Evolutionary conservation across 2,888 invertebrate genomes (phyloP).

Genomic region (Orthonychiurus folsomi): DNA sequence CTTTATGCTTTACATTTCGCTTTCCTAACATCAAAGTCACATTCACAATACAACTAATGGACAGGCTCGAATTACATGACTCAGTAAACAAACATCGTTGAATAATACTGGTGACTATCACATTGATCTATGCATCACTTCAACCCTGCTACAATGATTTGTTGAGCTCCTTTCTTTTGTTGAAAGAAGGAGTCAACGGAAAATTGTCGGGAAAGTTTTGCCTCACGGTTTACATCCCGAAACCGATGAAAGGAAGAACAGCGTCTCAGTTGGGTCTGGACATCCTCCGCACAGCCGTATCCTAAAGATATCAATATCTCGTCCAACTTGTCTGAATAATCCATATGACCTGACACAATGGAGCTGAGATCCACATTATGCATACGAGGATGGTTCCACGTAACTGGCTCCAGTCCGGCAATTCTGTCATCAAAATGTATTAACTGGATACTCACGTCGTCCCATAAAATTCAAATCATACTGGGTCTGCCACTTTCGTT

Average conservation of each 20-base stretch:
- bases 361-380: constrained; percentile 36
- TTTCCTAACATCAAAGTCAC: neutral
- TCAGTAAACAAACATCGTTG: neutral
- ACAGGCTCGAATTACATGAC: neutral
- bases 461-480: neutral
- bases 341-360: constrained; percentile 49
- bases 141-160: neutral
- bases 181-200: constrained; percentile 35
- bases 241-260: constrained; percentile 30
- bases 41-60: neutral
- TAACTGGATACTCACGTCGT: too few relatives aligned
- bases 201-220: constrained; percentile 20
- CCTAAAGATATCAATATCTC: constrained; percentile 43
- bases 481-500: neutral
- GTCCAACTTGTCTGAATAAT: constrained; percentile 52
- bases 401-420: constrained; percentile 37
- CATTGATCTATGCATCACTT: neutral
- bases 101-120: neutral
- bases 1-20: neutral
- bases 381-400: constrained; percentile 38
- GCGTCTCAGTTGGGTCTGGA: constrained; percentile 19
- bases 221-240: constrained; percentile 21
- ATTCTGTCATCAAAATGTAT: constrained; percentile 24
- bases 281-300: constrained; percentile 32
- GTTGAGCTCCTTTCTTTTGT: constrained; percentile 10